Percentiles rank a stretch among this genome's conserved stretches.
phyloP scores from a whole-genome alignment of 1,140 invertebrate genomes.

The Drosophila ambigua region DNA sequence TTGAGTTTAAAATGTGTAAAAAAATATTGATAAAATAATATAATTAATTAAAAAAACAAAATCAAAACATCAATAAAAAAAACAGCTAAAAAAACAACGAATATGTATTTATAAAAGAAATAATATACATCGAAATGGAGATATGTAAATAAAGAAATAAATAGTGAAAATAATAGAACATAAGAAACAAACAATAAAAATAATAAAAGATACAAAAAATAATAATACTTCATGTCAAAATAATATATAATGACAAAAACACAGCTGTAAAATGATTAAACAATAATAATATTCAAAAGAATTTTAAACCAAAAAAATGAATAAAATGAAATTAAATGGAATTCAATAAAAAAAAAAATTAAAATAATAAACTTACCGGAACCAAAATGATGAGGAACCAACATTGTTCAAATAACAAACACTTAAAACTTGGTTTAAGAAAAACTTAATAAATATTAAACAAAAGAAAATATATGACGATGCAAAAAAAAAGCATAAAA shows the following conservation, averaged over 20 bases:
- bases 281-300: slow-evolving; percentile 7
- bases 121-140: slow-evolving; percentile 5
- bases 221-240: no score
- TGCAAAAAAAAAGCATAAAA: neutral
- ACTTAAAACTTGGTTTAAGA: neutral
- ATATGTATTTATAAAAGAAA: neutral
- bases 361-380: slow-evolving; percentile 35
- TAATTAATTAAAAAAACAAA: neutral
- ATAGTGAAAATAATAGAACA: no score
- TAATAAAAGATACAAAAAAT: neutral
- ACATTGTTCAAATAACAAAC: neutral
- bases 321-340: no score
- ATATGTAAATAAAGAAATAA: neutral
- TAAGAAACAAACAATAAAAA: neutral
- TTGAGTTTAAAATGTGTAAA: neutral
- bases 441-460: neutral
- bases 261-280: neutral
- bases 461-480: neutral
- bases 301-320: no score
- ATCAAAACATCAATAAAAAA: slow-evolving; percentile 6
- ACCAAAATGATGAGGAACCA: slow-evolving; percentile 5
- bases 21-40: neutral
- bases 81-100: neutral
- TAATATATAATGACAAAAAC: no score
- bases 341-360: neutral